Base-by-base conservation (phyloP, 2,888 invertebrate genomes). In the Aphelenchoides bicaudatus region DNA sequence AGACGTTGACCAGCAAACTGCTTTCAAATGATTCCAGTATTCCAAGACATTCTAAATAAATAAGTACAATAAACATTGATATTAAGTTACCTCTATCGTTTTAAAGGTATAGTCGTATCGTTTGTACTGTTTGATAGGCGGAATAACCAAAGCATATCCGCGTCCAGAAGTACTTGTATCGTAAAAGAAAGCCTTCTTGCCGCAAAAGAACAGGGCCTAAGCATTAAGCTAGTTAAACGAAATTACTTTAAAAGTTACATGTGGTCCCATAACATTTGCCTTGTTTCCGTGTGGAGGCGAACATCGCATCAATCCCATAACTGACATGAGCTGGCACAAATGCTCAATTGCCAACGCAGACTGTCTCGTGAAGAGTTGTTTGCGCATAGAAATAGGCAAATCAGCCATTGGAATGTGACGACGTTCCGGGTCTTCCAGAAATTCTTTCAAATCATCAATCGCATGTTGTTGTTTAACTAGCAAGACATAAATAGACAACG, bases 1-100 rank as follows among this genome's bases (percentile, higher is more conserved):
- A 10, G 69, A 66, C 3, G 75, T 73, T 1, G 74, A 73, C 5
- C 61, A 66, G 5, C 66, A 70, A 38, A 75, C 67, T 5, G 74
- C 75, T 47, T 73, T 58, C 8, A 75, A 53, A 51, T 75, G 74
- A 37, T 69, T 65, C 75, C 75, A 75, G 56, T 65, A 75, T 38
- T 34, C 23, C 30, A 57, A 49, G 28, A 66, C 49, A 37, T 66
- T 58, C 54, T 63, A 51, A 51, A 47, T 34, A 16, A 10, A 53
- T n/a, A 29, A 53, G 13, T 53, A 10, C 10, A 16, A 53, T n/a
- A 53, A 54, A 2, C 2, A 58, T n/a, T 13, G 3, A 3, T 56
- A 56, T 10, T 1, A 52, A 1, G 13, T 50, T 28, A 66, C 65
- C 30, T 34, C 13, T 4, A 47, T 3, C 25, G 50, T 50, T 1